These are phyloP conservation scores for Junonia oenone DNA, from an alignment of 2,888 invertebrate species.

Conservation along the genomic window DNA sequence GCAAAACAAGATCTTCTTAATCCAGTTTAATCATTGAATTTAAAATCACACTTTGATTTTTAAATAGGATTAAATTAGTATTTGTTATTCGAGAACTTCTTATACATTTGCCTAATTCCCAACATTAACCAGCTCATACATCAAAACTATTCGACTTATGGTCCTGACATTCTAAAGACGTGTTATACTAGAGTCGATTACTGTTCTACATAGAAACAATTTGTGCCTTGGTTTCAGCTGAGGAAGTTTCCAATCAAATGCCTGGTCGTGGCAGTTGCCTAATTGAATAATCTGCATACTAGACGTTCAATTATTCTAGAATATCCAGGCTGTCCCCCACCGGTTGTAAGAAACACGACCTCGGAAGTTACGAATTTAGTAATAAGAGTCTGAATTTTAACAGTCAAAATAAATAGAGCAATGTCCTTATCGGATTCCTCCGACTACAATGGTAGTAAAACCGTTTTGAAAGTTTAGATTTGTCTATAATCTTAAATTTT, in stretches of 20 bases:
- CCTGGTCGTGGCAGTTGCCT: conserved; percentile 31
- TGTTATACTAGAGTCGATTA: conserved; percentile 5
- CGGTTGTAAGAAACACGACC: conserved; percentile 22
- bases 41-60: not conserved
- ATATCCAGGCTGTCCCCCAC: conserved; percentile 31
- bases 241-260: conserved; percentile 61
- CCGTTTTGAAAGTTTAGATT: too few species aligned
- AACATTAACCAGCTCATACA: not conserved
- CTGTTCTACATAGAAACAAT: conserved; percentile 25
- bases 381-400: conserved; percentile 1
- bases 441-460: not conserved
- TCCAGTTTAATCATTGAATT: not conserved
- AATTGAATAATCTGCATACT: conserved; percentile 57
- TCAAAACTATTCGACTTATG: not conserved
- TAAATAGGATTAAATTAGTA: not conserved
- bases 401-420: not conserved
- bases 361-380: conserved; percentile 25
- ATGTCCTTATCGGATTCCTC: not conserved
- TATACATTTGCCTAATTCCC: not conserved
- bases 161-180: not conserved
- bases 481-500: too few species aligned
- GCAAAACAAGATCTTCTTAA: not conserved
- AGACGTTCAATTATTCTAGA: conserved; percentile 42
- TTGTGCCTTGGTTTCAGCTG: conserved; percentile 41
- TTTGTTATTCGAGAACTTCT: not conserved